Evolutionary conservation across 2,113 vertebrate genomes (phyloP).

Genomic region (Collichthys lucidus): DNA sequence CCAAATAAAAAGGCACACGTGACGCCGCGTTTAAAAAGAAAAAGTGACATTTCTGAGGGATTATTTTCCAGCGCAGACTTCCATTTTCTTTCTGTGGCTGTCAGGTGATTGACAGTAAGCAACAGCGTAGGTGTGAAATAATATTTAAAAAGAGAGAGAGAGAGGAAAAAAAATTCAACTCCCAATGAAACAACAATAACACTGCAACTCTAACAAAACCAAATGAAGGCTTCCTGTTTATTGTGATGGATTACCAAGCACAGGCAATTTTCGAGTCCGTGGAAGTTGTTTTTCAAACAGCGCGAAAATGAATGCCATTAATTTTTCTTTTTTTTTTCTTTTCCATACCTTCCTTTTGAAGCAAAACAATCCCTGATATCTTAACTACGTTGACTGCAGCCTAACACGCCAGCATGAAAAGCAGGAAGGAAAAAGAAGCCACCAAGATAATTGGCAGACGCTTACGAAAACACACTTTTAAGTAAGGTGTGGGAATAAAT

Average conservation of each 20-base stretch:
- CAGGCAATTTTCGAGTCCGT: slow-evolving; percentile 51
- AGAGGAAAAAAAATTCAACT: slow-evolving; percentile 15
- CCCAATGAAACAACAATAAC: slow-evolving; percentile 53
- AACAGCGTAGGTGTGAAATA: slow-evolving; percentile 48
- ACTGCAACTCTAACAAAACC: slow-evolving; percentile 40
- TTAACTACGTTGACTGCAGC: slow-evolving; percentile 29
- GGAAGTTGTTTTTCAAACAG: slow-evolving; percentile 64
- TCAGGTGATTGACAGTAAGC: slow-evolving; percentile 56
- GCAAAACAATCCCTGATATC: slow-evolving; percentile 48
- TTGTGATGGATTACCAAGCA: slow-evolving; percentile 60
- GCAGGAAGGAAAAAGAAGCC: slow-evolving; percentile 3
- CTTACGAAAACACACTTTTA: slow-evolving; percentile 32
- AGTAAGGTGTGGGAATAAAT: slow-evolving; percentile 30
- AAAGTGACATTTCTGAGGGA: slow-evolving; percentile 27
- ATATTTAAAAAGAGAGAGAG: slow-evolving; percentile 3
- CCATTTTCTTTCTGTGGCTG: slow-evolving; percentile 17
- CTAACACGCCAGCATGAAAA: neutral
- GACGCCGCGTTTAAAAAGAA: slow-evolving; percentile 18
- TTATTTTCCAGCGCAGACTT: slow-evolving; percentile 37
- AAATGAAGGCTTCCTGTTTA: slow-evolving; percentile 60
- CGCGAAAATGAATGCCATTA: slow-evolving; percentile 50
- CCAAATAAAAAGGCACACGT: slow-evolving; percentile 8
- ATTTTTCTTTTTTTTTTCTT: slow-evolving; percentile 12
- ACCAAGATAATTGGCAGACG: slow-evolving; percentile 42
- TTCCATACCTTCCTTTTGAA: slow-evolving; percentile 29